Percentiles rank a stretch among this genome's conserved stretches.
Conservation (phyloP, 1,140 invertebrate genomes). For the Drosophila nebulosa region DNA sequence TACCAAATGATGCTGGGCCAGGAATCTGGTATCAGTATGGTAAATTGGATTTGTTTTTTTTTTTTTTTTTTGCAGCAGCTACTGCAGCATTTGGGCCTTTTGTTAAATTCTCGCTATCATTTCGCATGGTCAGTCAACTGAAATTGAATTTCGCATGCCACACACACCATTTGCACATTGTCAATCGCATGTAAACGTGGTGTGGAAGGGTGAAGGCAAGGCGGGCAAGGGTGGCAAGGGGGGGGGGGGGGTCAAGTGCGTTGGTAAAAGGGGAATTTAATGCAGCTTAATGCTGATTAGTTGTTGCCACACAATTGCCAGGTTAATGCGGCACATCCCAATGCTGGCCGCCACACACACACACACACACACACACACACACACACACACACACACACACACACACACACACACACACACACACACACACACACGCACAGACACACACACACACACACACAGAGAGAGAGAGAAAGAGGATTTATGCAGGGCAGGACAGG, state of each 20-base stretch:
- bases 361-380: neutral
- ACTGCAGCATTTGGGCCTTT: neutral
- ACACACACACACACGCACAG: neutral
- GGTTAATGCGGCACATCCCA: conserved; percentile 9
- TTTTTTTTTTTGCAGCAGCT: neutral
- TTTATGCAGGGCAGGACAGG: conserved; percentile 28
- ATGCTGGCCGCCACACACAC: conserved; percentile 24
- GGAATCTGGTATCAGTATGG: too few species aligned
- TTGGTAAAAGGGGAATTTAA: neutral
- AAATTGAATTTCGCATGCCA: conserved; percentile 9
- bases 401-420: neutral
- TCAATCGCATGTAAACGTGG: conserved; percentile 5
- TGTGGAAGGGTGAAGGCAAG: too few species aligned
- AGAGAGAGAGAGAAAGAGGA: neutral
- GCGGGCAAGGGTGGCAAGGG: neutral
- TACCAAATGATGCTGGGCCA: neutral
- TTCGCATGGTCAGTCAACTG: conserved; percentile 6
- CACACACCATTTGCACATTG: conserved; percentile 34
- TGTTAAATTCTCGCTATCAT: conserved; percentile 35
- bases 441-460: neutral
- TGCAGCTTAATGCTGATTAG: conserved; percentile 35
- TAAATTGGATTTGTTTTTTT: too few species aligned
- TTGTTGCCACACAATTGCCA: conserved; percentile 40
- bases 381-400: neutral
- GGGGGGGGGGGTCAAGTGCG: too few species aligned